Conservation (phyloP, 2,113 vertebrate species). For the Archilochus colubris region DNA sequence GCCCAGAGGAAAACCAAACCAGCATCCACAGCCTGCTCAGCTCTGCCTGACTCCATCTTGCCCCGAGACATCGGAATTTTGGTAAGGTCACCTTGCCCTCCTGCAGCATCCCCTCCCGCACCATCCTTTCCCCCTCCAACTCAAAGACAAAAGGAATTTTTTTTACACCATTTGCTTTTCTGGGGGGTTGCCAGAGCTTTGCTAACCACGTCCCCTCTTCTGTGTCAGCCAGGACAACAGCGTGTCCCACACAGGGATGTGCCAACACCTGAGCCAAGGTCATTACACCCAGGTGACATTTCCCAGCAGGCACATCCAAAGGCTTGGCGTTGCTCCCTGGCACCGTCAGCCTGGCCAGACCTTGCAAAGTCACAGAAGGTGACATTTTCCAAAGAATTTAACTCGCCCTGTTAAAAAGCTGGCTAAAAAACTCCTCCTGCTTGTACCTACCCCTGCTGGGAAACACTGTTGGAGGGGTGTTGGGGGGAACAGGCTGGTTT, state of each 20-base stretch:
- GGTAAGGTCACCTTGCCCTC: rapidly evolving
- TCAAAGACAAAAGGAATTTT: neutral
- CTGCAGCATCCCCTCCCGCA: neutral
- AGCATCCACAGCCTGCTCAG: neutral
- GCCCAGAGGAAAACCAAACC: neutral
- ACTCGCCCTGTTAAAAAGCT: neutral
- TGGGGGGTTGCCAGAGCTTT: neutral
- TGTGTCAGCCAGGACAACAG: neutral
- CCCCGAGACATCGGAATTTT: neutral
- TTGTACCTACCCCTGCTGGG: neutral
- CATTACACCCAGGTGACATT: neutral
- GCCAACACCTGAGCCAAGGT: neutral
- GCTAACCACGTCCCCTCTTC: neutral
- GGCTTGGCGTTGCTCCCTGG: conserved; percentile 26
- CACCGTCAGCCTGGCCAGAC: neutral
- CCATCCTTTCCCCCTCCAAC: neutral
- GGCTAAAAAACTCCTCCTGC: neutral
- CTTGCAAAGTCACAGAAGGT: neutral
- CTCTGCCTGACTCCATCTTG: neutral
- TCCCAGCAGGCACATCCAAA: neutral
- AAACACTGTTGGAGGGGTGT: neutral
- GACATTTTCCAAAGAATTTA: conserved; percentile 1
- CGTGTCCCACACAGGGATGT: neutral
- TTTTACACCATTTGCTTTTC: neutral
- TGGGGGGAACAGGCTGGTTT: neutral